Percentiles rank a stretch among this genome's conserved stretches.
phyloP scores from a whole-genome alignment of 2,888 invertebrate genomes.

The Tanaodytes sp. region DNA sequence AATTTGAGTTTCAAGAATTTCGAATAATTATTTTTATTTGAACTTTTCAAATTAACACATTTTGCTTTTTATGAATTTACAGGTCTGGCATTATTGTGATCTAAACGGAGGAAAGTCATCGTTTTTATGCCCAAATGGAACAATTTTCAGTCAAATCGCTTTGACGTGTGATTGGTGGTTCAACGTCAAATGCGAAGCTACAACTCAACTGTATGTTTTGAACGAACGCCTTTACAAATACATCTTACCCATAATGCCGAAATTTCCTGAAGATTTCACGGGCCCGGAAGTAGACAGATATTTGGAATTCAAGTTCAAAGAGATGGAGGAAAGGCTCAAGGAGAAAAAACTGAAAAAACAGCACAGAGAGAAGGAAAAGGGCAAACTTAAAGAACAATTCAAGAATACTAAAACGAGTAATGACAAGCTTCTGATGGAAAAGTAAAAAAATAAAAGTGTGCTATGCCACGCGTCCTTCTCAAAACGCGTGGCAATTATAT shows the following conservation, averaged over 20 bases:
- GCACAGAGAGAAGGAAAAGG: slow-evolving; percentile 66
- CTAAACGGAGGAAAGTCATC: slow-evolving; percentile 92
- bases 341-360: slow-evolving; percentile 76
- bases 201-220: slow-evolving; percentile 88
- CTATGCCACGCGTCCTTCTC: too few relatives aligned
- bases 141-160: slow-evolving; percentile 91
- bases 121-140: slow-evolving; percentile 91
- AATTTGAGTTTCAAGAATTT: too few relatives aligned
- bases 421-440: too few relatives aligned
- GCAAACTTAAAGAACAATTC: slow-evolving; percentile 3
- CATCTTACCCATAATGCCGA: slow-evolving; percentile 88
- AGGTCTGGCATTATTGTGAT: slow-evolving; percentile 95
- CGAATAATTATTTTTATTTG: too few relatives aligned
- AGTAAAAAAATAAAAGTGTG: too few relatives aligned
- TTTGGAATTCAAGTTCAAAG: slow-evolving; percentile 86
- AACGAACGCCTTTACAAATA: slow-evolving; percentile 92
- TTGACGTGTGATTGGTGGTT: slow-evolving; percentile 95
- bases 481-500: too few relatives aligned
- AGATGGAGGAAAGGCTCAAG: slow-evolving; percentile 87
- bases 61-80: slow-evolving; percentile 26
- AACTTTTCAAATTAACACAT: too few relatives aligned
- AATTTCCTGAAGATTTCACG: slow-evolving; percentile 91
- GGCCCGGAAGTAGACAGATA: slow-evolving; percentile 91
- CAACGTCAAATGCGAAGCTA: slow-evolving; percentile 88
- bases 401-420: neutral